Percentiles rank a stretch among this genome's conserved stretches.
Conservation (phyloP, 2,797 vertebrate species). For the Eulemur albifrons region DNA sequence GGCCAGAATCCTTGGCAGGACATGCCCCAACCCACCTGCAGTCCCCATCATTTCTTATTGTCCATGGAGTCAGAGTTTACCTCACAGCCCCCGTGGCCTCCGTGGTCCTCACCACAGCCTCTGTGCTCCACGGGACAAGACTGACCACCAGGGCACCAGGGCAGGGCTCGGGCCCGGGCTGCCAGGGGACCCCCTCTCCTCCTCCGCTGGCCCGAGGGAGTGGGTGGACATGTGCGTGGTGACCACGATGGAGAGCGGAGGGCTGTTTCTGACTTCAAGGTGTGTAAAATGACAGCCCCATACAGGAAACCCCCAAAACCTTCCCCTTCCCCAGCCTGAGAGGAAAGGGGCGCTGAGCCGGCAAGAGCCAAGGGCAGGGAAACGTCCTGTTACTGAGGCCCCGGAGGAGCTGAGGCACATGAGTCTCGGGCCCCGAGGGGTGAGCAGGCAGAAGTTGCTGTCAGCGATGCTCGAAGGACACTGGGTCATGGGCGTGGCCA, state of each 20-base stretch:
- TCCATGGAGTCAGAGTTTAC: background rate
- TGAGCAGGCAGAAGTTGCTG: background rate
- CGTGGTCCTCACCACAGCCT: background rate
- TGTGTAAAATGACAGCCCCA: background rate
- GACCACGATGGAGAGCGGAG: background rate
- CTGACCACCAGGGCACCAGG: too few relatives aligned
- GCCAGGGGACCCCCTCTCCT: background rate
- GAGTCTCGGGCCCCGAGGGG: fast-evolving
- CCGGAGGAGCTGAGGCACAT: background rate
- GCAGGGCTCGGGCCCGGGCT: background rate
- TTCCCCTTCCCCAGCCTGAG: background rate
- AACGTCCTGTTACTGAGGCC: background rate
- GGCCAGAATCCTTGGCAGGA: background rate
- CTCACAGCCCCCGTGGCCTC: background rate
- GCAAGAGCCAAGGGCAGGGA: background rate
- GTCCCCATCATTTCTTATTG: background rate
- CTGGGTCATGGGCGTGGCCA: background rate
- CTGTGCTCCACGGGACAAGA: background rate
- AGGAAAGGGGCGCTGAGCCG: background rate
- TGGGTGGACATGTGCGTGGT: background rate
- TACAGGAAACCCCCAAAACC: background rate
- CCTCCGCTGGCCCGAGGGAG: background rate
- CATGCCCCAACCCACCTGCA: background rate
- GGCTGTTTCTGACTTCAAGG: background rate
- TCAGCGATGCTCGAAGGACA: background rate